phyloP scores from a whole-genome alignment of 2,113 vertebrate genomes.

The Pyxicephalus adspersus region DNA sequence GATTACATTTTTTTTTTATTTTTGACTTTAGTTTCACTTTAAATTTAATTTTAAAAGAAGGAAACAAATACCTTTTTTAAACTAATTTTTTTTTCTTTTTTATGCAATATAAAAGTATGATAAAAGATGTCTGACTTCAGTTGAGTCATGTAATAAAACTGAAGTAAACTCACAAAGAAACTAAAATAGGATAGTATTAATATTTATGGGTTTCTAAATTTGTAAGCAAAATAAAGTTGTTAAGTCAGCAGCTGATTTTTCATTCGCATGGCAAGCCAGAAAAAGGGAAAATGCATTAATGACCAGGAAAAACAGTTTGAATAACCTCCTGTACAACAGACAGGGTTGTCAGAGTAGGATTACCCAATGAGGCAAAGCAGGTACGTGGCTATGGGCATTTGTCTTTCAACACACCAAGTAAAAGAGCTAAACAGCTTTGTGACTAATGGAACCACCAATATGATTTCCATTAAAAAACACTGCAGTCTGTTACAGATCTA shows the following conservation, averaged over 20 bases:
- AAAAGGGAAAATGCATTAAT: not conserved
- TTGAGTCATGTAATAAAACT: constrained; percentile 17
- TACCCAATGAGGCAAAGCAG: not conserved
- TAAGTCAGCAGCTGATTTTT: constrained; percentile 18
- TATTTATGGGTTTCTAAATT: constrained; percentile 16
- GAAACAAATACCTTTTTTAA: too few species aligned
- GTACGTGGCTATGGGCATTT: not conserved
- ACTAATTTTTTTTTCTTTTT: too few species aligned
- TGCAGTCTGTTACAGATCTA: not conserved
- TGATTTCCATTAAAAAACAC: not conserved
- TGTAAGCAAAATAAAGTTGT: constrained; percentile 25
- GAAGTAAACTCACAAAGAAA: constrained; percentile 34
- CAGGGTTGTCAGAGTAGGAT: not conserved
- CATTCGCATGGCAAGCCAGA: constrained; percentile 1
- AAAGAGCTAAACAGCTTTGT: not conserved
- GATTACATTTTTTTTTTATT: too few species aligned
- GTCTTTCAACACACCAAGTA: not conserved
- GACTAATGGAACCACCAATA: not conserved
- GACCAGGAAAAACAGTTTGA: constrained; percentile 6
- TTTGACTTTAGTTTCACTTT: too few species aligned
- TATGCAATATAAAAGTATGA: not conserved
- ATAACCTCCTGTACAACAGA: not conserved
- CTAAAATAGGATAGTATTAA: constrained; percentile 28
- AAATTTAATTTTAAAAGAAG: too few species aligned
- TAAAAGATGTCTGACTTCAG: constrained; percentile 14